phyloP scores from a whole-genome alignment of 37 sponge, comb jelly and placozoan genomes.

The Tethya wilhelma region DNA sequence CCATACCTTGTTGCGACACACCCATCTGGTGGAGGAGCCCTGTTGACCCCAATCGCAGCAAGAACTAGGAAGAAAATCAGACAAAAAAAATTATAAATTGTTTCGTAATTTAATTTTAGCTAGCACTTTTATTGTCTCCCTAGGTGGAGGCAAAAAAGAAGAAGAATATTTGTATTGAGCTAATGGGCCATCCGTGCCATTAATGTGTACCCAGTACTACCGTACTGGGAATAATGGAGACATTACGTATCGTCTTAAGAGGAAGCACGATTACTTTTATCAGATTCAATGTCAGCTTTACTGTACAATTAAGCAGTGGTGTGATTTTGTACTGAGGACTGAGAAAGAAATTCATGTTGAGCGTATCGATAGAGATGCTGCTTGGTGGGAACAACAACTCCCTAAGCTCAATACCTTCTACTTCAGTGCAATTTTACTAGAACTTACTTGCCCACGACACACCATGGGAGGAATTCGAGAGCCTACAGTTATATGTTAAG shows the following conservation, averaged over 20 bases:
- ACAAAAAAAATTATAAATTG: neutral
- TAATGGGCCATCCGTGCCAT: too few species aligned
- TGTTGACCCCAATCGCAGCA: neutral
- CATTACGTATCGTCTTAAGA: slow-evolving; percentile 28
- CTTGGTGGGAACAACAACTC: neutral
- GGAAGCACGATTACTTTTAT: slow-evolving; percentile 22
- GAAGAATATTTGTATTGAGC: too few species aligned
- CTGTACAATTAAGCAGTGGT: slow-evolving; percentile 15
- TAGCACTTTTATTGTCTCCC: slow-evolving; percentile 5
- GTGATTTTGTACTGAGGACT: slow-evolving; percentile 30
- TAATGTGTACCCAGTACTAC: too few species aligned
- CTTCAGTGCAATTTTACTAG: slow-evolving; percentile 17
- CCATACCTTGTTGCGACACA: neutral
- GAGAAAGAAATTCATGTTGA: slow-evolving; percentile 11
- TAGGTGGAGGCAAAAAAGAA: too few species aligned
- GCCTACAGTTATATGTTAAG: slow-evolving; percentile 1
- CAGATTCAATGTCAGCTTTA: slow-evolving; percentile 35
- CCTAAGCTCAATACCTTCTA: slow-evolving; percentile 24
- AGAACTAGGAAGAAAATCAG: slow-evolving; percentile 3
- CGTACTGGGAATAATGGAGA: too few species aligned
- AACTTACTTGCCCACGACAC: slow-evolving; percentile 37
- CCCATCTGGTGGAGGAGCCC: too few species aligned
- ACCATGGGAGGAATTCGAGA: slow-evolving; percentile 42
- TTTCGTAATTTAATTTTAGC: neutral
- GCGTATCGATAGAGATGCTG: neutral